These are phyloP conservation scores for Verasper variegatus DNA, from an alignment of 2,113 vertebrate genomes.

Conservation along the genomic window DNA sequence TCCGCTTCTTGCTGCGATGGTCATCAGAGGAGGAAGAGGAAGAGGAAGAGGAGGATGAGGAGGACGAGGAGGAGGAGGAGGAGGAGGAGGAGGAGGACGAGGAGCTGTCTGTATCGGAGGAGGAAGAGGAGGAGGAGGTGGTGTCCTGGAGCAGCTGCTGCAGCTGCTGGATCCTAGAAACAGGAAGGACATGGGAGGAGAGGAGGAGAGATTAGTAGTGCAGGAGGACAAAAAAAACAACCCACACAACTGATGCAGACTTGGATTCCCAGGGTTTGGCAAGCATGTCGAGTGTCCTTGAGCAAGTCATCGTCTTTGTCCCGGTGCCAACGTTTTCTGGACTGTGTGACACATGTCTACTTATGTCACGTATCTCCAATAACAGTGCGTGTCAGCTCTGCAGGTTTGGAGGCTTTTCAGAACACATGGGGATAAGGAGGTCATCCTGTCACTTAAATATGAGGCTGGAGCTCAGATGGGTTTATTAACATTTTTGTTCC, in stretches of 20 bases:
- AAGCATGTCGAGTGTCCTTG: constrained; percentile 26
- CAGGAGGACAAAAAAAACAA: not conserved
- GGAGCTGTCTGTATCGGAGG: constrained; percentile 81
- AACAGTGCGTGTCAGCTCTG: not conserved
- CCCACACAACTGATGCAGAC: constrained; percentile 18
- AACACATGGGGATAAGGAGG: no score
- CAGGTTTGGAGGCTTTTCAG: constrained; percentile 1
- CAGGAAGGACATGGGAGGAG: constrained; percentile 20
- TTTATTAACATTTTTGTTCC: not conserved
- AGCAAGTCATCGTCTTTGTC: not conserved
- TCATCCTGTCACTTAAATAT: no score
- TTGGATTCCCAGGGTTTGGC: constrained; percentile 8
- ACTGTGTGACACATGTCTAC: constrained; percentile 8
- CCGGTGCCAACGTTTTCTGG: not conserved
- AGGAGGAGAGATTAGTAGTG: constrained; percentile 15
- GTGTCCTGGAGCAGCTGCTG: constrained; percentile 93
- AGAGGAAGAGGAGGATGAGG: constrained; percentile 79
- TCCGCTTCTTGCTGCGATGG: constrained; percentile 75
- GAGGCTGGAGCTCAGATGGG: not conserved
- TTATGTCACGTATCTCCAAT: constrained; percentile 14
- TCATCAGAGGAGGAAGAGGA: constrained; percentile 78
- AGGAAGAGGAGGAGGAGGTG: constrained; percentile 83
- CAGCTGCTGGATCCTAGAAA: constrained; percentile 91
- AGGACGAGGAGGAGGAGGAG: constrained; percentile 79
- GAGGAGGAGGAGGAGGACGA: constrained; percentile 74